Evolutionary conservation across 2,113 vertebrate genomes (phyloP).

Genomic region (Lophius piscatorius): DNA sequence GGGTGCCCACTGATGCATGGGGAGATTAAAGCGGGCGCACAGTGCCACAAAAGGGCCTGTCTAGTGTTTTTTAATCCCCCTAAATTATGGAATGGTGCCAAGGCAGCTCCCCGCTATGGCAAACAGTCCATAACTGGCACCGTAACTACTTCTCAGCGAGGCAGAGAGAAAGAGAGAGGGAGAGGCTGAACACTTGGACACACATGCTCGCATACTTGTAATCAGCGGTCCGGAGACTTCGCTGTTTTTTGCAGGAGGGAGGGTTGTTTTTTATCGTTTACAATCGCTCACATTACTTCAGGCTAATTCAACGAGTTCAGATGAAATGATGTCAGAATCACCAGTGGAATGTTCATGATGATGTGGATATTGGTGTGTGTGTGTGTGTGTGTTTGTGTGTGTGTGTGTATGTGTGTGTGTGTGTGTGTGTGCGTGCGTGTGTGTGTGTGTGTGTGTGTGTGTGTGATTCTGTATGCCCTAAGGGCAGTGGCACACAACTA

Average conservation of each 20-base stretch:
- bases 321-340: constrained; percentile 52
- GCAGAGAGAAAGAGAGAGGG: constrained; percentile 22
- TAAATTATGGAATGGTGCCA: constrained; percentile 82
- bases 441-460: constrained; percentile 17
- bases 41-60: constrained; percentile 82
- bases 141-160: constrained; percentile 72
- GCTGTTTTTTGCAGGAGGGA: constrained; percentile 36
- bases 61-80: constrained; percentile 84
- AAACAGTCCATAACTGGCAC: constrained; percentile 78
- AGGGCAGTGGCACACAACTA: constrained; percentile 66
- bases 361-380: constrained; percentile 33
- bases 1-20: constrained; percentile 77
- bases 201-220: constrained; percentile 61
- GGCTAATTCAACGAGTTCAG: constrained; percentile 23
- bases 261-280: constrained; percentile 36
- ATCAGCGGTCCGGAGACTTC: constrained; percentile 62
- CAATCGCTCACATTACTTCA: constrained; percentile 44
- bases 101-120: constrained; percentile 73
- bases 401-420: constrained; percentile 16
- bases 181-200: constrained; percentile 51
- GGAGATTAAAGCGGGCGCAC: constrained; percentile 81
- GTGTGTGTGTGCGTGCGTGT: constrained; percentile 17
- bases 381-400: constrained; percentile 18
- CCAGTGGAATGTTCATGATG: constrained; percentile 60
- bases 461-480: constrained; percentile 40